Evolutionary conservation across 2,888 invertebrate species (phyloP).

Genomic region (Melanostoma mellinum): DNA sequence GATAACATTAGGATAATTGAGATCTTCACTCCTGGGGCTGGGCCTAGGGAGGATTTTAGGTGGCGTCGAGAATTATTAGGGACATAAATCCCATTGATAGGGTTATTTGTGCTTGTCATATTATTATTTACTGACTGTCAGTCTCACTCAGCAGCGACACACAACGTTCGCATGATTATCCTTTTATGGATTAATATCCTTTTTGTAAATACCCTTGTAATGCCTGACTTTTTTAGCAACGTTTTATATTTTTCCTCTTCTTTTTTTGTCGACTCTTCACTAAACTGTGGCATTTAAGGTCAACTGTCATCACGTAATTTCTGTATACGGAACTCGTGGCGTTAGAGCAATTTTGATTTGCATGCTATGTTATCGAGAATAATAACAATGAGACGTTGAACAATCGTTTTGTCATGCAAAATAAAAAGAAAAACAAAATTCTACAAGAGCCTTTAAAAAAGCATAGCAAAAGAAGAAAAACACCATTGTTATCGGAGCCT

Average conservation of each 20-base stretch:
- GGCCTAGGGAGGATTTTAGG: background rate
- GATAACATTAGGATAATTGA: constrained; percentile 56
- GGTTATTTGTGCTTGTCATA: constrained; percentile 1
- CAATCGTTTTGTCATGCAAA: constrained; percentile 32
- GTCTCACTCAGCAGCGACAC: background rate
- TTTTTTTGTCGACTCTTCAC: constrained; percentile 3
- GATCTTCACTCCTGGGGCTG: constrained; percentile 28
- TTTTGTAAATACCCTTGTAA: background rate
- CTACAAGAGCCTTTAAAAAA: background rate
- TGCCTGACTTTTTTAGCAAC: background rate
- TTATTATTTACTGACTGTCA: constrained; percentile 14
- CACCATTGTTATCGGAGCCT: constrained; percentile 20
- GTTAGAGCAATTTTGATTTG: constrained; percentile 44
- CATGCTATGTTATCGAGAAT: constrained; percentile 30
- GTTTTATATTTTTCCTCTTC: background rate
- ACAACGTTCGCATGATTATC: no score
- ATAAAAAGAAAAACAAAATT: background rate
- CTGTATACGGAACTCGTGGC: constrained; percentile 9
- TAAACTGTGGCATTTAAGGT: constrained; percentile 11
- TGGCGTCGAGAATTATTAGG: constrained; percentile 2
- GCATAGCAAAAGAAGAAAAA: background rate
- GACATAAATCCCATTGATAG: constrained; percentile 13
- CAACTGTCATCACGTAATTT: constrained; percentile 27
- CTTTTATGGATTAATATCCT: no score
- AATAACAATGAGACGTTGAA: constrained; percentile 17